Base-by-base conservation (phyloP, 1,140 invertebrate genomes). In the Pissodes strobi region DNA sequence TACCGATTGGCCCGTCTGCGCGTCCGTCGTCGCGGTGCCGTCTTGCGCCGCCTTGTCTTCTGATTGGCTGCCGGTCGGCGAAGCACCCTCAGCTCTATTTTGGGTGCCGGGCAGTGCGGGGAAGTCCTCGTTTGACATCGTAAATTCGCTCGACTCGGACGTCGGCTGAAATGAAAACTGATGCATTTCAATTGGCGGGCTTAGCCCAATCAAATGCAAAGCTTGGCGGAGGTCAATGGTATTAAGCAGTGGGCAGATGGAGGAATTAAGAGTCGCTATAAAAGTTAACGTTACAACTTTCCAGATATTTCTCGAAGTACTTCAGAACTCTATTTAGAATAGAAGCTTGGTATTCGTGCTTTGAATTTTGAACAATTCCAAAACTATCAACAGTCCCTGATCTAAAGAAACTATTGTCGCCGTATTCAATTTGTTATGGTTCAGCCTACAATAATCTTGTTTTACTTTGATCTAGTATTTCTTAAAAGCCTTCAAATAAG, bases 91-190 rank as follows among this genome's bases (percentile, higher is more conserved):
- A 60, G 83, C 82, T 72, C 83, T 79, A 70, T 80, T 71, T 84
- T 90, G 78, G 18, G 77, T 76, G 17, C 73, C 89, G 62, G 89
- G 97, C 79, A 99, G 84, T 75, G 97, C 97, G 67, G 97, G 97
- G 82, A 99, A 99, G 81, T 99, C 97, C 83, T 99, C 97, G 69
- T 90, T 93, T 70, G 94, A 96, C 88, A 99, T 98, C 68, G 92
- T 94, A 82, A 98, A 99, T 81, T 98, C 96, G 72, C 88, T 93
- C 69, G 92, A 86, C 80, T 95, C 92, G 23, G 90, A 88, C 73
- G 90, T 91, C 62, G 92, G 92, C 79, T 95, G 46, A 30, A 53
- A 62, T 8, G 15, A 46, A 13, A 34, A 46, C 41, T 62, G 13
- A 41, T 15, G 30, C 39, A 21, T n/a, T 41, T 41, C 13, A 17